These are phyloP conservation scores for Dreissena polymorpha DNA, from an alignment of 1,140 invertebrate genomes.

Conservation along the genomic window DNA sequence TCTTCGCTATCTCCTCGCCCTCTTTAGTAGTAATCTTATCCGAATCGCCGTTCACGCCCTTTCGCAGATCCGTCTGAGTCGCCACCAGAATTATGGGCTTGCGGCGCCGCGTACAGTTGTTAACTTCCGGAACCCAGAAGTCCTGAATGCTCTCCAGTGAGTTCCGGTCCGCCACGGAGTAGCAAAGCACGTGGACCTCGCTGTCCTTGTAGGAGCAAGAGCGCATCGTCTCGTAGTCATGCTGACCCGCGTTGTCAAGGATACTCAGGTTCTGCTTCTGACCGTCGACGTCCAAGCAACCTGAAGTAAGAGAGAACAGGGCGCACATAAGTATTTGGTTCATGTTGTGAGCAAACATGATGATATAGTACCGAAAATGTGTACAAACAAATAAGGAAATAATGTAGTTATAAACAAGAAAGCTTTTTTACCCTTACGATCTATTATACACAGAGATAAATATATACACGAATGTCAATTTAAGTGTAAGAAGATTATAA, in stretches of 20 bases:
- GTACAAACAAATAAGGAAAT: background rate
- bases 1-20: slow-evolving; percentile 29
- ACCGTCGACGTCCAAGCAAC: slow-evolving; percentile 43
- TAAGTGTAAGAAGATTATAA: background rate
- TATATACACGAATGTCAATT: background rate
- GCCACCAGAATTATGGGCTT: slow-evolving; percentile 42
- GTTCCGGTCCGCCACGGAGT: slow-evolving; percentile 98
- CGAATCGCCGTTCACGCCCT: background rate
- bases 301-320: slow-evolving; percentile 28
- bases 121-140: slow-evolving; percentile 85
- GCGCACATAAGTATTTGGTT: too few relatives aligned
- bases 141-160: slow-evolving; percentile 98
- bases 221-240: slow-evolving; percentile 55
- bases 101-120: slow-evolving; percentile 61
- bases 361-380: too few relatives aligned
- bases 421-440: too few relatives aligned
- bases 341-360: too few relatives aligned
- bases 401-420: too few relatives aligned
- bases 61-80: slow-evolving; percentile 50
- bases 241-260: slow-evolving; percentile 53
- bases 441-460: too few relatives aligned
- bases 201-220: slow-evolving; percentile 48
- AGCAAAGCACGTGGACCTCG: slow-evolving; percentile 99
- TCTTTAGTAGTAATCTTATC: slow-evolving; percentile 22
- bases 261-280: slow-evolving; percentile 48